Base-by-base conservation (phyloP, 2,797 vertebrate genomes). In the Chromobotia macracanthus region DNA sequence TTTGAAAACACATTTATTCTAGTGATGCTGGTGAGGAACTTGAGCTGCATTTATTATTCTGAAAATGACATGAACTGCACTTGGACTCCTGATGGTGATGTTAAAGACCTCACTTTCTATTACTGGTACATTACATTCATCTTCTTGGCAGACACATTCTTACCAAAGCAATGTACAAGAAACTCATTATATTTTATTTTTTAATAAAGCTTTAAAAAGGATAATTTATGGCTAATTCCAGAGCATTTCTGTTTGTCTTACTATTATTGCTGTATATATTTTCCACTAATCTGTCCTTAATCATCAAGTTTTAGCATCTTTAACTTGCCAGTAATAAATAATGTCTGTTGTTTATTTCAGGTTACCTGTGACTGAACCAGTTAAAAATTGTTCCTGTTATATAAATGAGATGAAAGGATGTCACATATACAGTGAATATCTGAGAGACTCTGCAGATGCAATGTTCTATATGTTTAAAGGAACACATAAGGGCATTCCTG, bases 41-140 rank as follows among this genome's bases (percentile, higher is more conserved):
- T 91, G 68, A 85, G 11, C 18, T 92, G 90, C 70, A 0, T 77
- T 0, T 0, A 77, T n/a, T 13, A 60, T 23, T 0, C 0, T 0
- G 0, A 3, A 2, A 8, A 65, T 0, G 12, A 18, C 25, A 55
- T 71, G 3, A 83, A 88, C 60, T 93, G 91, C 60, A 89, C 89
- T 82, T 93, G 92, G 92, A 72, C 35, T 13, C 75, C 79, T 50
- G 6, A 21, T 1, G 21, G 44, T 15, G 12, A 6, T 1, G 10
- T 41, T 7, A 1, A 6, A 0, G 56, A 81, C 7, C 53, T 89
- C n/a, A 77, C 5, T 0, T 1, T 91, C 1, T 72, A 5, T 50
- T 90, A 87, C 38, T 78, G 84, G 91, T 92, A 64, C 10, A 12
- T n/a, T n/a, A 38, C n/a, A 63, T 5, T 35, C 5, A 23, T 19